Conservation (phyloP, 2,888 invertebrate genomes). For the Hemistola chrysoprasaria region DNA sequence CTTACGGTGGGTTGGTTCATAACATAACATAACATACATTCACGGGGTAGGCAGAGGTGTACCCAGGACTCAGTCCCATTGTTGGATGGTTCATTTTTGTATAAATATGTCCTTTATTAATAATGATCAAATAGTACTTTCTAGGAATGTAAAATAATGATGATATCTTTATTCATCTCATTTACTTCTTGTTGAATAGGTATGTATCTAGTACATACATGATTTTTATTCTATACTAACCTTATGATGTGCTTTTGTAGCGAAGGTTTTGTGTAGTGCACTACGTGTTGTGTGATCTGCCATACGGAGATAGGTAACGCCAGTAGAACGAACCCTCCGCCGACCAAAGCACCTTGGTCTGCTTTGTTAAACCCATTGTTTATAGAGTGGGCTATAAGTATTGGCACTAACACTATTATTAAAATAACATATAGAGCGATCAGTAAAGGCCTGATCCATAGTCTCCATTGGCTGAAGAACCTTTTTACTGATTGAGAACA, state of each 20-base stretch:
- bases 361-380: conserved; percentile 89
- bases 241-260: conserved; percentile 97
- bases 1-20: too few relatives aligned
- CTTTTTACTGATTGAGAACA: conserved; percentile 59
- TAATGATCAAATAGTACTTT: too few relatives aligned
- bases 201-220: too few relatives aligned
- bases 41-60: too few relatives aligned
- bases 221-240: too few relatives aligned
- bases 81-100: too few relatives aligned
- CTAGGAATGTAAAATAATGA: too few relatives aligned
- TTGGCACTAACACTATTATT: conserved; percentile 91
- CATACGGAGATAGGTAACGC: conserved; percentile 96
- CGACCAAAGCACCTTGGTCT: conserved; percentile 91
- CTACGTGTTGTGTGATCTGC: conserved; percentile 97
- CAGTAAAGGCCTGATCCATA: conserved; percentile 94
- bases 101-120: too few relatives aligned
- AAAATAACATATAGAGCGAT: conserved; percentile 90
- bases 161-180: too few relatives aligned
- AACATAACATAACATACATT: too few relatives aligned
- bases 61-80: too few relatives aligned
- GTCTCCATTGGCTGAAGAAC: conserved; percentile 86
- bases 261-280: conserved; percentile 95
- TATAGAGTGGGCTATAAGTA: conserved; percentile 90
- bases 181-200: too few relatives aligned
- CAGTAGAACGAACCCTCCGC: conserved; percentile 94